Percentiles rank a stretch among this genome's conserved stretches.
Evolutionary conservation across 2,113 vertebrate species (phyloP).

Genomic region (Microcebus tavaratra): DNA sequence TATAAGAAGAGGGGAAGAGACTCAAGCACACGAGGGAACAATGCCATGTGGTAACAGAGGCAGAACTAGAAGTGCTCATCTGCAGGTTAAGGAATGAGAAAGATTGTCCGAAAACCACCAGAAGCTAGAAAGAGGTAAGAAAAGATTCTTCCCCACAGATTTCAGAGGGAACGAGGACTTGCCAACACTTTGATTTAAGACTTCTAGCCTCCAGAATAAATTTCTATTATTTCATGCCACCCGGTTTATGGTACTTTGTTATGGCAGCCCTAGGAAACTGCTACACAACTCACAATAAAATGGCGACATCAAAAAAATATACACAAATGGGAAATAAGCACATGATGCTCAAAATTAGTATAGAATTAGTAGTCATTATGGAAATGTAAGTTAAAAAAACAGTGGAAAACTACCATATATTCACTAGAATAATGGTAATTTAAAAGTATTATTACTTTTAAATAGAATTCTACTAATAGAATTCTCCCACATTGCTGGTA

Average conservation of each 20-base stretch:
- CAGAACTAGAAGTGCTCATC: not conserved
- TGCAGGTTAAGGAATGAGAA: not conserved
- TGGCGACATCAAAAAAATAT: not conserved
- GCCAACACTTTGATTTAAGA: not conserved
- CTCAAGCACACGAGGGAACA: not conserved
- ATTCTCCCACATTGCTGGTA: not conserved
- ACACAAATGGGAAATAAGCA: not conserved
- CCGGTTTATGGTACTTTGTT: not conserved
- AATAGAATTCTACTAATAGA: not conserved
- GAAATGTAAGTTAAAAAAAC: not conserved
- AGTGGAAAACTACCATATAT: not conserved
- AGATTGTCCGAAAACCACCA: not conserved
- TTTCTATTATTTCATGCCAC: not conserved
- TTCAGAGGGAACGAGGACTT: not conserved
- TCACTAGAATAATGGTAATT: slow-evolving; percentile 25
- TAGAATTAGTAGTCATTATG: not conserved
- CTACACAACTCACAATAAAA: not conserved
- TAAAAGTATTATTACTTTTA: not conserved
- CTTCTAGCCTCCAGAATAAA: not conserved
- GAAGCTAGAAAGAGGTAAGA: not conserved
- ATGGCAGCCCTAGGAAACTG: not conserved
- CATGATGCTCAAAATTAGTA: not conserved
- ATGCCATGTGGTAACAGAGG: not conserved
- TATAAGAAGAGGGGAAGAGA: not conserved
- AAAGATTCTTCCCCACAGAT: not conserved